A percentile compares a stretch with the other conserved stretches of the same genome.
Conservation (phyloP, 2,888 invertebrate genomes). For the Cheilosia soror region DNA sequence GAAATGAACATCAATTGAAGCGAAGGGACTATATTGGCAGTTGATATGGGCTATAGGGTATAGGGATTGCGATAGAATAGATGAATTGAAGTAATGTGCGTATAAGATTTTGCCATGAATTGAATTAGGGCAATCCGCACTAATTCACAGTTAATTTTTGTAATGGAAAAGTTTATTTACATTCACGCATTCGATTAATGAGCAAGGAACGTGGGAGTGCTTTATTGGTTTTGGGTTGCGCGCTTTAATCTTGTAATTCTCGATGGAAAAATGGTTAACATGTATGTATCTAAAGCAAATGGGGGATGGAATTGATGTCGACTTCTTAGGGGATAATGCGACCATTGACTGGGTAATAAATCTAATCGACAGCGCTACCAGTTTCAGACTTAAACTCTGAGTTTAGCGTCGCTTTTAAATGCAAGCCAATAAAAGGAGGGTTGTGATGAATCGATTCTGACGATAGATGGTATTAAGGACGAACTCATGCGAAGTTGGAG, state of each 20-base stretch:
- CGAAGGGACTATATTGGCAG: conserved; percentile 46
- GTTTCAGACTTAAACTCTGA: no score
- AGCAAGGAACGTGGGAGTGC: conserved; percentile 3
- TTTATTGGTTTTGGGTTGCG: conserved; percentile 19
- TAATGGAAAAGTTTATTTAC: conserved; percentile 81
- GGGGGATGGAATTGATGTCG: background rate
- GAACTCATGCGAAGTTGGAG: no score
- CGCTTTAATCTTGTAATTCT: conserved; percentile 21
- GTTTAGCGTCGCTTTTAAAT: no score
- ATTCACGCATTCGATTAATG: conserved; percentile 62
- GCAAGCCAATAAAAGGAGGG: no score
- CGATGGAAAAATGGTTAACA: conserved; percentile 3
- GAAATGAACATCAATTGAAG: conserved; percentile 66
- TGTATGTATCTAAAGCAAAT: background rate
- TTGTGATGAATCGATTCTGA: no score
- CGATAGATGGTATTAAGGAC: no score
- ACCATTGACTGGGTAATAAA: conserved; percentile 8
- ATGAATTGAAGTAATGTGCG: conserved; percentile 46
- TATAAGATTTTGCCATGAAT: conserved; percentile 67
- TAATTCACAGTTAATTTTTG: conserved; percentile 82
- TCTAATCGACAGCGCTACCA: background rate
- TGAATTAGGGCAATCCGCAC: conserved; percentile 76
- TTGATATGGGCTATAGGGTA: conserved; percentile 9
- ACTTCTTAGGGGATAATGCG: background rate
- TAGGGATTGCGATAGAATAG: conserved; percentile 37